Conservation (phyloP, 2,113 vertebrate species). For the Pelvicachromis taeniatus region DNA sequence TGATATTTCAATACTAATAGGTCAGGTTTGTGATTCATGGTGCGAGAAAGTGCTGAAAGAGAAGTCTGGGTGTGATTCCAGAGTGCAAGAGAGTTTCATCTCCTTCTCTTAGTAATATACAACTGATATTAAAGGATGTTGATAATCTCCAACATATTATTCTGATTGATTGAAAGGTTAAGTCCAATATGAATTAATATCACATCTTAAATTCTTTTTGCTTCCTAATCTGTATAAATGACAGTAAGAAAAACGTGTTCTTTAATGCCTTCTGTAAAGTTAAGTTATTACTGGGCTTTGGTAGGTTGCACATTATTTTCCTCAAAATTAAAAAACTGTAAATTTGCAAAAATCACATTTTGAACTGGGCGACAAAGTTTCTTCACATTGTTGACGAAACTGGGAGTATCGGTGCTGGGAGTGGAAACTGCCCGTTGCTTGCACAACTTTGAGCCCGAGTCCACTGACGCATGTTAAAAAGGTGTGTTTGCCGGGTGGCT, state of each 20-base stretch:
- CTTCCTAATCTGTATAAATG: not conserved
- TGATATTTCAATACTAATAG: not conserved
- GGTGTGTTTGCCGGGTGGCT: slow-evolving; percentile 12
- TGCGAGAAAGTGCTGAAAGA: not conserved
- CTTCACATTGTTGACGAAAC: slow-evolving; percentile 1
- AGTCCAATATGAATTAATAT: not conserved
- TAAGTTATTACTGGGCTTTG: not conserved
- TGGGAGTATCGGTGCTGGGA: not conserved
- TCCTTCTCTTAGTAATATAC: not conserved
- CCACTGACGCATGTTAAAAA: not conserved
- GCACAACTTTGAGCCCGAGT: not conserved
- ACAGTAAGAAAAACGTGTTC: not conserved
- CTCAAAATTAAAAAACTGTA: not conserved
- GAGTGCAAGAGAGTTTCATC: not conserved
- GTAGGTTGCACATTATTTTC: not conserved
- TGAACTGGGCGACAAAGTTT: not conserved
- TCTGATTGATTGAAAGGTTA: not conserved
- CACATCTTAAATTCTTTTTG: not conserved
- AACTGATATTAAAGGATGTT: not conserved
- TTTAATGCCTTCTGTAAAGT: not conserved
- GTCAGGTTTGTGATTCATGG: not conserved
- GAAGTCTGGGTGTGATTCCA: not conserved
- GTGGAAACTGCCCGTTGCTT: not conserved
- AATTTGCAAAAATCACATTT: not conserved
- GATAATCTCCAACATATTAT: not conserved